A percentile compares a stretch with the other conserved stretches of the same genome.
These are phyloP conservation scores for Marronus borbonicus DNA, from an alignment of 2,888 invertebrate species.

Conservation along the genomic window DNA sequence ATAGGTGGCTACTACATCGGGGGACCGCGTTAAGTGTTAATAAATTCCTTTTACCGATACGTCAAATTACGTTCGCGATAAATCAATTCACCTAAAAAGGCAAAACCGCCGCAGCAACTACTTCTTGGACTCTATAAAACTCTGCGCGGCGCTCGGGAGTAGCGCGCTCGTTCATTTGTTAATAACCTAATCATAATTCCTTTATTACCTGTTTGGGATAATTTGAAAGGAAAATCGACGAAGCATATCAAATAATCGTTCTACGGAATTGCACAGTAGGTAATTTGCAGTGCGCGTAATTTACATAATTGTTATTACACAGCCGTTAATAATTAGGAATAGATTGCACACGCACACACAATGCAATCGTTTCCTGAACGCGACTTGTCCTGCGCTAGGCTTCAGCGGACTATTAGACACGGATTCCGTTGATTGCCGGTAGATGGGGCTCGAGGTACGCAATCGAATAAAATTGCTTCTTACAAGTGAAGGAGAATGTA, in stretches of 20 bases:
- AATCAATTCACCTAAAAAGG: conserved; percentile 38
- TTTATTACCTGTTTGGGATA: conserved; percentile 43
- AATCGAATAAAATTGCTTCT: not conserved
- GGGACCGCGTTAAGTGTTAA: conserved; percentile 30
- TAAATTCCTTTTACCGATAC: conserved; percentile 42
- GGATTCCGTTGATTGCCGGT: not conserved
- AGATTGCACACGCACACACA: conserved; percentile 21
- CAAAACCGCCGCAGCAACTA: conserved; percentile 23
- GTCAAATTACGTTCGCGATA: conserved; percentile 34
- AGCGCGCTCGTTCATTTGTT: conserved; percentile 30
- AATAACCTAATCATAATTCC: conserved; percentile 43
- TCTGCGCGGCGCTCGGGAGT: conserved; percentile 1
- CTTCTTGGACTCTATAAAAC: conserved; percentile 22
- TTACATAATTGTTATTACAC: conserved; percentile 42
- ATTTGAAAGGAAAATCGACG: conserved; percentile 45
- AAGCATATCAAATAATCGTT: conserved; percentile 42
- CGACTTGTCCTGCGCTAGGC: not conserved
- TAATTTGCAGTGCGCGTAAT: conserved; percentile 36
- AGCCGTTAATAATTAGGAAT: conserved; percentile 35
- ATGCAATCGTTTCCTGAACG: conserved; percentile 7
- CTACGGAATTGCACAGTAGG: conserved; percentile 34
- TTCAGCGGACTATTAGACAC: not conserved
- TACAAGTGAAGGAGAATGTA: not conserved
- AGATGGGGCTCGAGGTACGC: conserved; percentile 8
- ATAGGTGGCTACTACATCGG: conserved; percentile 20